Base-by-base conservation (phyloP, 2,888 invertebrate genomes). In the Odontocolon sp. region DNA sequence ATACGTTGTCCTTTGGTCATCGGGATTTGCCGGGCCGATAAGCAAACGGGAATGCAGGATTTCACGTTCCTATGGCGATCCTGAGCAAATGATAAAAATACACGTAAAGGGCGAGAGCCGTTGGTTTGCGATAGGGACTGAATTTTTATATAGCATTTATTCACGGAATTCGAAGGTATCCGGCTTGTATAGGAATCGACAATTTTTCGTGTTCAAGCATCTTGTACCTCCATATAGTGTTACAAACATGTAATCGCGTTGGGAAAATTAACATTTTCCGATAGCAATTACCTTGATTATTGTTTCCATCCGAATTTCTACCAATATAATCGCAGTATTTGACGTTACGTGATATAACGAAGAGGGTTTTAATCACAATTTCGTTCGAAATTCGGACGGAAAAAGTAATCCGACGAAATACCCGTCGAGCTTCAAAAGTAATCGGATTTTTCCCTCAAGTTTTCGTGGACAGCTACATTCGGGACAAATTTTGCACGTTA, bases 11-110 rank as follows among this genome's bases (percentile, higher is more conserved):
- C 77, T 77, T 69, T 76, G 76, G 76, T 78, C 76, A 76, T 76
- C 68, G 71, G 72, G 75, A 78, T 72, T 69, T 54, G 64, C 75
- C 71, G 57, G 69, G 11, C 72, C 76, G 78, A 78, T 78, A 78
- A 78, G 75, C 75, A 61, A 28, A 26, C 61, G 42, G 56, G 76
- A 77, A 77, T 77, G 67, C 76, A 52, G 72, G 64, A 72, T 76
- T 67, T 76, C 18, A 47, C 76, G 68, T 73, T 72, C 68, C 63
- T 63, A 61, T 52, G 33, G 57, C 42, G 78, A 78, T 76, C 67
- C 38, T 54, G 61, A 69, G 76, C 66, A 61, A 59, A 28, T 52
- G 72, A 76, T 78, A 42, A 78, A 56, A 56, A 56, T 47, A 47
- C 56, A 33, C 23, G 42, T 38, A 36, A 26, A 57, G 14, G 23